phyloP scores from a whole-genome alignment of 2,113 vertebrate genomes.

The Equus quagga region DNA sequence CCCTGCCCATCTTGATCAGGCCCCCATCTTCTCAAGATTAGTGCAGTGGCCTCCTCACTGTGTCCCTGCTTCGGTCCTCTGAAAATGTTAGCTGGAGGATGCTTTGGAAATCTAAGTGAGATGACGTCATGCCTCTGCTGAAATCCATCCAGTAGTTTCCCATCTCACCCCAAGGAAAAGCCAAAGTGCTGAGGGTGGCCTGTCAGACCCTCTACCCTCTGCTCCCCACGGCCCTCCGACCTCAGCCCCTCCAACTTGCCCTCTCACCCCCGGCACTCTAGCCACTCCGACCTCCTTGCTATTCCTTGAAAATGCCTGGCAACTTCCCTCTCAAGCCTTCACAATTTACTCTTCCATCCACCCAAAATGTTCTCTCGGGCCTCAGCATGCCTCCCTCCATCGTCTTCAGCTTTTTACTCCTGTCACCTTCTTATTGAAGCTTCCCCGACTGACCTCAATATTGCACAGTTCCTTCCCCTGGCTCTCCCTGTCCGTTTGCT shows the following conservation, averaged over 20 bases:
- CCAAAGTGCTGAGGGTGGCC: neutral
- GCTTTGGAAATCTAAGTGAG: neutral
- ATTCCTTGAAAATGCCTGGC: neutral
- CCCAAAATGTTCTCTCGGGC: neutral
- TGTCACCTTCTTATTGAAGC: neutral
- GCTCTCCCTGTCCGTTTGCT: no score
- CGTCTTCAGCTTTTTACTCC: neutral
- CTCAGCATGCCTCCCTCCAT: neutral
- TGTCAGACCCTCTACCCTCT: accelerated
- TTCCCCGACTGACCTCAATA: neutral
- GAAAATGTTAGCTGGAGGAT: neutral
- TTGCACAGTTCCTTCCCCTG: accelerated
- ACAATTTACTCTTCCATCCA: neutral
- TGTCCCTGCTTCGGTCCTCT: neutral
- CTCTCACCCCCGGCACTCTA: neutral
- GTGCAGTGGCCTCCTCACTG: no score
- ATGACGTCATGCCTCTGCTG: neutral
- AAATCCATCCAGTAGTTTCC: neutral
- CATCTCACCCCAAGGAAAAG: neutral
- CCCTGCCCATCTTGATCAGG: neutral
- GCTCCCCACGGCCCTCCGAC: neutral
- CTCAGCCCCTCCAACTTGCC: neutral
- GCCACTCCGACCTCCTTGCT: neutral
- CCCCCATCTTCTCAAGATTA: neutral
- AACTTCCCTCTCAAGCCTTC: neutral